Evolutionary conservation across 2,888 invertebrate genomes (phyloP).

Genomic region (Linyphia triangularis): DNA sequence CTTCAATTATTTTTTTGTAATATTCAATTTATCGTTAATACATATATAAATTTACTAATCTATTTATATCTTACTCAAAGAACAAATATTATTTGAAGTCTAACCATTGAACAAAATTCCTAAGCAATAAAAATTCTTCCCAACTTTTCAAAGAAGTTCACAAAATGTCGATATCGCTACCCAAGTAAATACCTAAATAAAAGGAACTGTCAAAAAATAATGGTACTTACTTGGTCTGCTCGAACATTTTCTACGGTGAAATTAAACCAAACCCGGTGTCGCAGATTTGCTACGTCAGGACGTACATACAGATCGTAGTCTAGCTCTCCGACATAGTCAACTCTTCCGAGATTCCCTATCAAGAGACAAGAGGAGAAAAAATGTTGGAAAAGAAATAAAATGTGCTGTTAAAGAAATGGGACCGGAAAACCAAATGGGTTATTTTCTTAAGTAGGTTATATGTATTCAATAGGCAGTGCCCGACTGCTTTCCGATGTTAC

Average conservation of each 20-base stretch:
- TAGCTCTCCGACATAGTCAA: constrained; percentile 93
- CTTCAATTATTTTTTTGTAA: no score
- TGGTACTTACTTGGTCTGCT: constrained; percentile 88
- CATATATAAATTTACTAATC: no score
- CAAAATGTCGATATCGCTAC: no score
- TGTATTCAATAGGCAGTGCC: constrained; percentile 68
- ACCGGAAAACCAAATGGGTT: constrained; percentile 51
- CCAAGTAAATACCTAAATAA: neutral
- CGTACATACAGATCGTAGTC: constrained; percentile 98
- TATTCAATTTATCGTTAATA: no score
- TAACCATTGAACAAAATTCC: no score
- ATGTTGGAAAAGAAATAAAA: constrained; percentile 28
- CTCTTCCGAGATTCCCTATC: constrained; percentile 91
- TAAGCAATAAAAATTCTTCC: no score
- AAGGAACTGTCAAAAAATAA: constrained; percentile 1
- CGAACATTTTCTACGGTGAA: constrained; percentile 98
- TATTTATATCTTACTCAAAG: no score
- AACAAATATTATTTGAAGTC: no score
- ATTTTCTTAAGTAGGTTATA: constrained; percentile 73
- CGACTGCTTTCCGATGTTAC: constrained; percentile 6
- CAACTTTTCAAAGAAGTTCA: no score
- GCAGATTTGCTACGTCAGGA: constrained; percentile 97
- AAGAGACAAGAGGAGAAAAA: neutral
- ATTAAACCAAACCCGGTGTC: constrained; percentile 97
- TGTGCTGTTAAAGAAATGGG: constrained; percentile 44